Evolutionary conservation across 2,113 vertebrate species (phyloP).

Genomic region (Ctenomys sociabilis): DNA sequence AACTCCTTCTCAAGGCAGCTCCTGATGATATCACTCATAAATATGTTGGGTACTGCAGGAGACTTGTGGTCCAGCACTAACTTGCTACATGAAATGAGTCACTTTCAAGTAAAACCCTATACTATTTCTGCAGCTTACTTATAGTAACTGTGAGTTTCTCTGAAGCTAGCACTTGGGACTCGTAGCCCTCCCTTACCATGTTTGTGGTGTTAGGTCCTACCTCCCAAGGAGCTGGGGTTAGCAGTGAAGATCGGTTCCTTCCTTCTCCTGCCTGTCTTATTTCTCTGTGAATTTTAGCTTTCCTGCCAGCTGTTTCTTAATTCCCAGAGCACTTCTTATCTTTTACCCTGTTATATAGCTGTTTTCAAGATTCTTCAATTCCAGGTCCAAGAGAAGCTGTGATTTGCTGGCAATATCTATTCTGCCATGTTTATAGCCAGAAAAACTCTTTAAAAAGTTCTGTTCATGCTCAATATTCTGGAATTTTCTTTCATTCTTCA

Average conservation of each 20-base stretch:
- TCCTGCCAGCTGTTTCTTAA: not conserved
- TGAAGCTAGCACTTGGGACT: not conserved
- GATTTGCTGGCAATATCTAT: not conserved
- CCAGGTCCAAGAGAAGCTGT: not conserved
- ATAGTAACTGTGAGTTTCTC: not conserved
- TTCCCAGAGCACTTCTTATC: not conserved
- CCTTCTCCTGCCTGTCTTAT: not conserved
- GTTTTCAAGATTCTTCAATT: not conserved
- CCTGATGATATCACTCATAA: not conserved
- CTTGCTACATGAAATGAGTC: not conserved
- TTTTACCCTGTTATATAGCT: not conserved
- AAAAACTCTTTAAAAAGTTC: conserved; percentile 2
- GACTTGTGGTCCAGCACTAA: not conserved
- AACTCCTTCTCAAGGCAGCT: not conserved
- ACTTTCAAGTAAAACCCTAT: not conserved
- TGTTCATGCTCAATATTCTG: not conserved
- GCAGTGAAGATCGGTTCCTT: not conserved
- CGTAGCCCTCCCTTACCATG: not conserved
- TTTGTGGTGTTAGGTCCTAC: not conserved
- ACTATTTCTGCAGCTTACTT: not conserved
- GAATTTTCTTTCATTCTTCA: not conserved
- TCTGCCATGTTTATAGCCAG: not conserved
- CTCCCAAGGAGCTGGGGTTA: not conserved
- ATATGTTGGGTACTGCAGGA: not conserved
- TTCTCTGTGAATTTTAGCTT: not conserved